Base-by-base conservation (phyloP, 2,113 vertebrate species). In the Vidua macroura region DNA sequence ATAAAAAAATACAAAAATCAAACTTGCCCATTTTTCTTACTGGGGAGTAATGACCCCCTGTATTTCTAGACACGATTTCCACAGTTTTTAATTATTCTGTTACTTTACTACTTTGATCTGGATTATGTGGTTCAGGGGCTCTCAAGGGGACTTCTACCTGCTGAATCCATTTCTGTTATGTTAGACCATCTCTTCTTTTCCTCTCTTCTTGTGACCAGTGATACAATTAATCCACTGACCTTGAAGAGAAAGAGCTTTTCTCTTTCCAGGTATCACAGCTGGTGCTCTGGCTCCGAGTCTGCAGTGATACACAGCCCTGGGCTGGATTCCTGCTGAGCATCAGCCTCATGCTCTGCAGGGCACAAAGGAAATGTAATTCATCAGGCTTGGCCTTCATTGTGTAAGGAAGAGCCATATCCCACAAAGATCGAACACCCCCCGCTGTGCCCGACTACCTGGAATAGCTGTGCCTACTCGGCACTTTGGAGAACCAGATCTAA, bases 181-280 rank as follows among this genome's bases (percentile, higher is more conserved):
- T 70, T 60, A 48, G 46, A 51, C 49, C 30, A 43, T 16, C 39
- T 85, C 39, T 63, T 83, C 68, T 74, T 69, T 86, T 2, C 10
- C 9, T 37, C 31, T 62, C 21, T 7, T 44, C 78, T 77, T 28
- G 39, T 64, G 67, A n/a, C 18, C 84, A 53, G n/a, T 5, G 59
- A 59, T 56, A 62, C 13, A 76, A 37, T 64, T 67, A 78, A 92
- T 67, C 52, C 41, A 67, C 66, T 83, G 86, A 90, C 94, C 86
- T 88, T 75, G 80, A 74, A 56, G 56, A 60, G 76, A 66, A 94
- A 52, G 60, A 82, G 93, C 70, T 91, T 91, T 89, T 79, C 86
- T 78, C 91, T 84, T 88, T 81, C 89, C 86, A 82, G 86, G 92
- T 91, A 59, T 39, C 2, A 0, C 86, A 87, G 82, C 83, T 84